These are phyloP conservation scores for Tolypeutes matacus DNA, from an alignment of 2,797 vertebrate genomes.

Conservation along the genomic window DNA sequence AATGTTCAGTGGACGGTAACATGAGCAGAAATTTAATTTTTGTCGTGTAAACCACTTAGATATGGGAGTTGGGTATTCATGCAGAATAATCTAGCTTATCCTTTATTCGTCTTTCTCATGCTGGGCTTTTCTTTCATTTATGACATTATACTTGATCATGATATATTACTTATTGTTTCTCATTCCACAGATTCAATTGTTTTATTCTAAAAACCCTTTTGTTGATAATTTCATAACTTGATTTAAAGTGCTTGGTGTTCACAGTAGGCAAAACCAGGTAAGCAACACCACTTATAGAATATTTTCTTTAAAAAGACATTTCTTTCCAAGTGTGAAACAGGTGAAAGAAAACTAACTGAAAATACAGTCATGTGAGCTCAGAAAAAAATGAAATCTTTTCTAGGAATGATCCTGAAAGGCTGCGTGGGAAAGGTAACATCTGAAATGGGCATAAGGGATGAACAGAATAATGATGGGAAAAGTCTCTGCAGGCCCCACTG, in stretches of 20 bases:
- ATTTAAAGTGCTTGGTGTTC: not conserved
- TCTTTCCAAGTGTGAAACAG: slow-evolving; percentile 7
- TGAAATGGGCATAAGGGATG: not conserved
- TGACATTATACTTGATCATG: not conserved
- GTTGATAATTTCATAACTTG: not conserved
- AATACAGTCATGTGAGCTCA: not conserved
- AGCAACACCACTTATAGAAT: not conserved
- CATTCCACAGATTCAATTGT: not conserved
- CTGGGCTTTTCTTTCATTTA: not conserved
- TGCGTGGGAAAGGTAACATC: slow-evolving; percentile 31
- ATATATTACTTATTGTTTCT: not conserved
- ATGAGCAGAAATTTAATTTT: not conserved
- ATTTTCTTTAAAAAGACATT: slow-evolving; percentile 14
- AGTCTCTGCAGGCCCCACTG: not conserved
- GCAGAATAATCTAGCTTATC: not conserved
- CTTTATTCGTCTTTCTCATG: slow-evolving; percentile 18
- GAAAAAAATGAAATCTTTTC: not conserved
- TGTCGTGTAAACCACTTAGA: not conserved
- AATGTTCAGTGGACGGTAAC: not conserved
- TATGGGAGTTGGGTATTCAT: not conserved
- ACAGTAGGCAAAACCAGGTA: not conserved
- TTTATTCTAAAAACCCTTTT: not conserved
- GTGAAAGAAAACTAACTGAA: slow-evolving; percentile 11
- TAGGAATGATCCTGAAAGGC: not conserved
- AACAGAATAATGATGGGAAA: slow-evolving; percentile 27